phyloP scores from a whole-genome alignment of 2,113 vertebrate species.

The Nanger granti region DNA sequence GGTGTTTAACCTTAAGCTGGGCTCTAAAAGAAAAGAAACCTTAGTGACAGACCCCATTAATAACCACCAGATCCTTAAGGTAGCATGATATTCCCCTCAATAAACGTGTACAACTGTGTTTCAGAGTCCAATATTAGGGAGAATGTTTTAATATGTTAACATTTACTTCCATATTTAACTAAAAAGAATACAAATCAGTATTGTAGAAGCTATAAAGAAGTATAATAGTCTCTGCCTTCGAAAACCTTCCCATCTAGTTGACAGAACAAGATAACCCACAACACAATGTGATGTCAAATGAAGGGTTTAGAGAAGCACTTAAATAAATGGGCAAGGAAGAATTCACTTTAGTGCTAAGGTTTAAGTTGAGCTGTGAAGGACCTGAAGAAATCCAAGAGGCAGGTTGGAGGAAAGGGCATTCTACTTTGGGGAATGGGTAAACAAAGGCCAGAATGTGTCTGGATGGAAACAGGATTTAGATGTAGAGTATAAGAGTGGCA shows the following conservation, averaged over 20 bases:
- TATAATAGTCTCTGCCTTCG: not conserved
- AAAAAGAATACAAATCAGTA: not conserved
- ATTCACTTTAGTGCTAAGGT: not conserved
- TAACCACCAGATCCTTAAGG: not conserved
- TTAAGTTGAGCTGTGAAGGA: not conserved
- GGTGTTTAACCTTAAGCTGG: not conserved
- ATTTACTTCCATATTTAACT: constrained; percentile 5
- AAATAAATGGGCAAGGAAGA: constrained; percentile 11
- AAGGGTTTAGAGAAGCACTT: not conserved
- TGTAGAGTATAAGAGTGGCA: not conserved
- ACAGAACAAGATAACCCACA: constrained; percentile 22
- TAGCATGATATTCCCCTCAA: not conserved
- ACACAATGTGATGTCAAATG: not conserved
- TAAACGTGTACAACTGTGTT: not conserved
- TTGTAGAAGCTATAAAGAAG: not conserved
- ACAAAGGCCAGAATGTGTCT: not conserved
- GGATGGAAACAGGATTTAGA: not conserved
- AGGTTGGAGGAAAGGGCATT: not conserved
- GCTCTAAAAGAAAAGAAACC: constrained; percentile 24
- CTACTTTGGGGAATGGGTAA: not conserved
- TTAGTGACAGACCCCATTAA: not conserved
- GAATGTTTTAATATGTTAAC: constrained; percentile 1
- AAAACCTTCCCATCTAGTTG: not conserved
- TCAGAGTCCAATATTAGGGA: not conserved
- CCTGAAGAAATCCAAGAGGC: not conserved